phyloP scores from a whole-genome alignment of 2,113 vertebrate species.

The Prochilodus magdalenae region DNA sequence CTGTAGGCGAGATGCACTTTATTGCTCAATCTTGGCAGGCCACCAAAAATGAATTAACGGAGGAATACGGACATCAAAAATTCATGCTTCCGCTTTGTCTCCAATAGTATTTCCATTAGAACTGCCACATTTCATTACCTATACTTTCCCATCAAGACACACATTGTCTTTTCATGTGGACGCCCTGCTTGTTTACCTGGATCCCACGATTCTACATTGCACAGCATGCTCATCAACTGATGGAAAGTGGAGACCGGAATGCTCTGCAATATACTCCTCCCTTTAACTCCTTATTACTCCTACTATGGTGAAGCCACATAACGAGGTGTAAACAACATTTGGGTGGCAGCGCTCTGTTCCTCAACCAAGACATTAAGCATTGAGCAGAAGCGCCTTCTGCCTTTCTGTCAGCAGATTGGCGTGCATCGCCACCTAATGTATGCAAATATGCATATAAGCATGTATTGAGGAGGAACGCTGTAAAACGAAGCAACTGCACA shows the following conservation, averaged over 20 bases:
- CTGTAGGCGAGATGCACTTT: conserved; percentile 44
- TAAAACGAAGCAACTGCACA: conserved; percentile 43
- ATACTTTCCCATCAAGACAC: background rate
- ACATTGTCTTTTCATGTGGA: background rate
- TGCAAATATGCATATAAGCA: conserved; percentile 55
- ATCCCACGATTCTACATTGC: background rate
- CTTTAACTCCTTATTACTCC: background rate
- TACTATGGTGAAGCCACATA: background rate
- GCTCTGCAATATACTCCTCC: background rate
- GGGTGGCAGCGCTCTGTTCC: conserved; percentile 18
- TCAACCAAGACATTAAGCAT: background rate
- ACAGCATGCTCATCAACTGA: background rate
- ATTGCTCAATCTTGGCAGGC: conserved; percentile 46
- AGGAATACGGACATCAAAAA: conserved; percentile 50
- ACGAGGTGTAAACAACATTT: conserved; percentile 18
- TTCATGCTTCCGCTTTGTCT: conserved; percentile 44
- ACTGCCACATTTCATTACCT: conserved; percentile 35
- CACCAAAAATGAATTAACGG: conserved; percentile 53
- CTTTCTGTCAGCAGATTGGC: conserved; percentile 30
- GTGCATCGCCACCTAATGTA: conserved; percentile 44
- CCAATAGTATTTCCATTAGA: conserved; percentile 28
- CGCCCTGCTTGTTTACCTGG: background rate
- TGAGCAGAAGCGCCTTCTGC: conserved; percentile 11
- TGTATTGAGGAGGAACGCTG: conserved; percentile 44
- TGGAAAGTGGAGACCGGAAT: background rate